A percentile compares a stretch with the other conserved stretches of the same genome.
Conservation (phyloP, 2,113 vertebrate species). For the Parotia lawesii region DNA sequence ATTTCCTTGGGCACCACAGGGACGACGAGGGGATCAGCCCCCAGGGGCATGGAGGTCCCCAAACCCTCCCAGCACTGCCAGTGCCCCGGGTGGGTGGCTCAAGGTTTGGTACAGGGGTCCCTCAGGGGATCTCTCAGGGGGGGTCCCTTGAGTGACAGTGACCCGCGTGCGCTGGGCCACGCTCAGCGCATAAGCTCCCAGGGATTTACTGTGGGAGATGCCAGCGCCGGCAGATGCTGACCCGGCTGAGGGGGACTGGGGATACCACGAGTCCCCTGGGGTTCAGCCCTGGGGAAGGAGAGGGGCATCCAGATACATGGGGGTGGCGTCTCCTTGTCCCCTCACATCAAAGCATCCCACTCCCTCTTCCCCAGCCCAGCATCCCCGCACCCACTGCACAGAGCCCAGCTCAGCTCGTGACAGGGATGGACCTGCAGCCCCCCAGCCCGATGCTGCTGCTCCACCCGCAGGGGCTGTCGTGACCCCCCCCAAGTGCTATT, state of each 20-base stretch:
- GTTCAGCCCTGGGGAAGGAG: not conserved
- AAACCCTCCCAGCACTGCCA: not conserved
- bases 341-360: not conserved
- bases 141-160: not conserved
- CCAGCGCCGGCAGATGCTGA: not conserved
- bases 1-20: not conserved
- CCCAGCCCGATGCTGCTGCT: not conserved
- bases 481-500: not conserved
- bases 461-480: not conserved
- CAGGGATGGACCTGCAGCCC: not conserved
- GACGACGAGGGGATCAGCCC: not conserved
- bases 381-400: not conserved
- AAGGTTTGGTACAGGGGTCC: not conserved
- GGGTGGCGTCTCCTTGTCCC: not conserved
- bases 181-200: not conserved
- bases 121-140: too few species aligned
- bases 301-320: not conserved
- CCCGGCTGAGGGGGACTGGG: fast-evolving
- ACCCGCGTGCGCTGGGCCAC: not conserved
- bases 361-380: not conserved
- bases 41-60: not conserved
- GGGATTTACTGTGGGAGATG: not conserved
- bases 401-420: not conserved
- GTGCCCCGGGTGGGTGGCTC: not conserved
- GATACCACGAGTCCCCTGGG: not conserved